These are phyloP conservation scores for Bos javanicus DNA, from an alignment of 2,113 vertebrate species.

Conservation along the genomic window DNA sequence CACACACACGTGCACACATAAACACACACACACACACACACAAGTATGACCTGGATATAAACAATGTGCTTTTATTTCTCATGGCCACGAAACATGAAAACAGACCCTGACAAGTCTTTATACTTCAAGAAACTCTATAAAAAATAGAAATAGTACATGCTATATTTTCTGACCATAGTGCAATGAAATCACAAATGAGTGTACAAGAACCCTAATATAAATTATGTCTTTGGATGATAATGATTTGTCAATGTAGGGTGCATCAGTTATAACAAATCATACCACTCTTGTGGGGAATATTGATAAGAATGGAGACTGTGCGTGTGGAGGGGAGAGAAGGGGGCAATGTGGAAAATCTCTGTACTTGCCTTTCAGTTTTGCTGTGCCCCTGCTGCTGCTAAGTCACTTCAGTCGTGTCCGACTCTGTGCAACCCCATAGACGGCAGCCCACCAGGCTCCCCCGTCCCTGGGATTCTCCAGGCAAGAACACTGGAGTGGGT, in stretches of 20 bases:
- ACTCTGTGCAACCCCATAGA: too few species aligned
- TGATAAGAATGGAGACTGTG: background rate
- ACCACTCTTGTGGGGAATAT: background rate
- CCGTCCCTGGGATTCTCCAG: too few species aligned
- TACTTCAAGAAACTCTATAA: background rate
- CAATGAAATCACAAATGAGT: background rate
- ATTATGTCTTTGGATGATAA: background rate
- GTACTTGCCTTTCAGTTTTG: background rate
- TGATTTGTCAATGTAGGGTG: background rate
- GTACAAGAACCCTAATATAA: background rate
- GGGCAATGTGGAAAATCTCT: background rate
- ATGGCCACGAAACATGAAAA: background rate
- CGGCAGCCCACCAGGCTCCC: too few species aligned
- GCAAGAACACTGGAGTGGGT: too few species aligned
- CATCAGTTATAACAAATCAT: background rate
- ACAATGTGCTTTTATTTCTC: background rate
- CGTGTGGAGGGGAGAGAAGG: background rate
- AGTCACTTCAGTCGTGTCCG: too few species aligned
- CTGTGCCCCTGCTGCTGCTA: background rate
- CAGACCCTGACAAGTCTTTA: background rate
- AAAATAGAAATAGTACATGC: background rate
- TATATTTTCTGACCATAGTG: background rate
- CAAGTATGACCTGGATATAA: background rate
- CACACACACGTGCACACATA: background rate
- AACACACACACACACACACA: background rate